Base-by-base conservation (phyloP, 2,888 invertebrate genomes). In the Griposia aprilina region DNA sequence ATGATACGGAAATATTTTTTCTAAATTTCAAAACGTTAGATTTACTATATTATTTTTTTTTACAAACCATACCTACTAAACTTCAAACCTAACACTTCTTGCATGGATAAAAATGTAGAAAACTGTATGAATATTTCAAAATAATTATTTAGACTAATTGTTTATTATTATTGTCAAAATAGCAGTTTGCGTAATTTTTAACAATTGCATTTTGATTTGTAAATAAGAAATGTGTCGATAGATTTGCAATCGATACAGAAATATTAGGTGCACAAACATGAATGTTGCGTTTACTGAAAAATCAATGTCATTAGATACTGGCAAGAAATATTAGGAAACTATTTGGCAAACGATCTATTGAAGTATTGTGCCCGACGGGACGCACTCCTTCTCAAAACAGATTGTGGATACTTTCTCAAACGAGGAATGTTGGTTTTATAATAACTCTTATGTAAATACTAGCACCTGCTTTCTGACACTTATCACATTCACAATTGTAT, bases 391-490 rank as follows among this genome's bases (percentile, higher is more conserved):
- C 82, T 65, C 71, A 66, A 78, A 75, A 83, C 87, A 68, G 78
- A 81, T 72, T 71, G 76, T 86, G 78, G 79, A 80, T 88, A 80
- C 69, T 84, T 81, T 83, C 77, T 85, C 81, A 71, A 89, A 84
- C 85, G 82, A 90, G 94, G 94, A 94, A 95, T 94, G 94, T 94
- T 91, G 87, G 84, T 87, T 90, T 84, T 73, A 88, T 86, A 85
- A 79, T 90, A 89, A 82, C 86, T 87, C 90, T 93, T 92, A 93
- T 87, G 89, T 93, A 92, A 90, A 83, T 91, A 92, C 93, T 94
- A 95, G 94, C 94, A 94, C 94, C 94, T 90, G 90, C 91, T 90
- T 85, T 85, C 89, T 83, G 84, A 90, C 89, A 88, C 83, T 87
- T 87, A 91, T 90, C 92, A 91, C 89, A 92, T 89, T 91, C 91